Evolutionary conservation across 2,113 vertebrate species (phyloP).

Genomic region (Oreotrochilus melanogaster): DNA sequence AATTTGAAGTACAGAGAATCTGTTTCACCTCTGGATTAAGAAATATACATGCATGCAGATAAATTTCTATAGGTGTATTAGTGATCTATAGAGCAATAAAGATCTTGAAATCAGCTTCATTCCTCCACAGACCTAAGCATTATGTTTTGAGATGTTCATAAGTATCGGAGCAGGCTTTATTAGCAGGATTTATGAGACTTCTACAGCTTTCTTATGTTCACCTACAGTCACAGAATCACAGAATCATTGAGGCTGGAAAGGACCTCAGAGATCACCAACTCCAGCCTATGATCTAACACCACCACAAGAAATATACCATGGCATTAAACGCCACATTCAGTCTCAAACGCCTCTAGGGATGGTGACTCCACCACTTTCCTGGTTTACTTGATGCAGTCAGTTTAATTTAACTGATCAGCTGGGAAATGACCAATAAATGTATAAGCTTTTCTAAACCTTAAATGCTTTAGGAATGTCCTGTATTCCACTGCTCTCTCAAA

Average conservation of each 20-base stretch:
- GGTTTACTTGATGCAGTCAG: background rate
- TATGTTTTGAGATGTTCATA: background rate
- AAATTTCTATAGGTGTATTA: background rate
- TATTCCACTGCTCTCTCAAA: background rate
- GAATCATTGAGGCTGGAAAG: too few relatives aligned
- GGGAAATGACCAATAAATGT: background rate
- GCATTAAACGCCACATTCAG: background rate
- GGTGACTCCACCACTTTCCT: too few relatives aligned
- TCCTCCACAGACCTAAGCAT: accelerated
- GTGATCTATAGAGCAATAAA: background rate
- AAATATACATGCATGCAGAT: background rate
- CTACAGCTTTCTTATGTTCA: background rate
- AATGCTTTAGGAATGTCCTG: accelerated
- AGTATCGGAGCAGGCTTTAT: background rate
- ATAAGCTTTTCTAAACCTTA: background rate
- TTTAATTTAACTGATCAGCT: background rate
- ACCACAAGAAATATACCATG: too few relatives aligned
- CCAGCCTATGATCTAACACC: too few relatives aligned
- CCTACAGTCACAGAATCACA: too few relatives aligned
- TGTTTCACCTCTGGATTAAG: background rate
- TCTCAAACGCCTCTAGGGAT: too few relatives aligned
- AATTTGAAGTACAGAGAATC: background rate
- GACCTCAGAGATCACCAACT: too few relatives aligned
- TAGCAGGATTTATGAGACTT: background rate
- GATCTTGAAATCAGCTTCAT: background rate